These are phyloP conservation scores for Athetis lepigone DNA, from an alignment of 2,888 invertebrate genomes.

Conservation along the genomic window DNA sequence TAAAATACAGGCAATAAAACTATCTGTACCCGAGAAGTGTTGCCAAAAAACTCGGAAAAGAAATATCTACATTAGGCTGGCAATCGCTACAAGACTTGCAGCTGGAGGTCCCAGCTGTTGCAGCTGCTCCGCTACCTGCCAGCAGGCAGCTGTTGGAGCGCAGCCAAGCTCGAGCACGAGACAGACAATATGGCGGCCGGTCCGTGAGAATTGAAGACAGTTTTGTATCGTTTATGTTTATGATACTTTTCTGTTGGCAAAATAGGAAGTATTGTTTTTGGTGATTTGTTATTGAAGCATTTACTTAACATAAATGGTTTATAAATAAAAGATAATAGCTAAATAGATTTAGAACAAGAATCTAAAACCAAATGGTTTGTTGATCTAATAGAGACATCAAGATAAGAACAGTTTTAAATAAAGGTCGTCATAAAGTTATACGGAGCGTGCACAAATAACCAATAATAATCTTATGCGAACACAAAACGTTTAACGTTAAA, in stretches of 20 bases:
- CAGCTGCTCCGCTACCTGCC: slow-evolving; percentile 16
- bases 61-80: slow-evolving; percentile 14
- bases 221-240: neutral
- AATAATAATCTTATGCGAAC: neutral
- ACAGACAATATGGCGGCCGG: neutral
- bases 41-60: slow-evolving; percentile 22
- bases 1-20: slow-evolving; percentile 15
- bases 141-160: slow-evolving; percentile 20
- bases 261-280: neutral
- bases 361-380: too few species aligned
- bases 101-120: slow-evolving; percentile 40
- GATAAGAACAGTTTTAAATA: too few species aligned
- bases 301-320: too few species aligned
- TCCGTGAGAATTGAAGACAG: neutral
- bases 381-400: too few species aligned
- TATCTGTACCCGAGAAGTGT: slow-evolving; percentile 9
- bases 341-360: too few species aligned
- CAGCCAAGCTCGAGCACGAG: slow-evolving; percentile 24
- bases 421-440: too few species aligned
- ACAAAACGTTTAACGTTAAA: neutral
- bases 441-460: neutral
- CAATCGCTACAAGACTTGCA: slow-evolving; percentile 23
- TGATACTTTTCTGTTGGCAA: neutral
- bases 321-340: too few species aligned
- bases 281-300: neutral